phyloP scores from a whole-genome alignment of 2,113 vertebrate genomes.

The Poeciliopsis retropinna region DNA sequence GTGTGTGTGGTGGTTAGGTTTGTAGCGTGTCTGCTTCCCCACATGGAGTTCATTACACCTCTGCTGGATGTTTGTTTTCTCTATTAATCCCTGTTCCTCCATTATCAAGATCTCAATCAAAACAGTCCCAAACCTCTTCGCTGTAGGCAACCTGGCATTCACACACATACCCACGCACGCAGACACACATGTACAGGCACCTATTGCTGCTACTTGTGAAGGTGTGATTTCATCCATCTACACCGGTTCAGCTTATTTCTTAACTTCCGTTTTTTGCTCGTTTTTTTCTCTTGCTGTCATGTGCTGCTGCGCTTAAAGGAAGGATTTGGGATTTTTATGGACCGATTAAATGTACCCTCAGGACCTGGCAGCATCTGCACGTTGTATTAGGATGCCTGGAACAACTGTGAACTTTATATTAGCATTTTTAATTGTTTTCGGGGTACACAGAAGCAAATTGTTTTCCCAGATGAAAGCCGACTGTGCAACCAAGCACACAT shows the following conservation, averaged over 20 bases:
- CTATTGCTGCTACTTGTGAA: conserved; percentile 7
- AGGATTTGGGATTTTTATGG: conserved; percentile 15
- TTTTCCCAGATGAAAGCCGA: conserved; percentile 56
- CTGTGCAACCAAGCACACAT: conserved; percentile 39
- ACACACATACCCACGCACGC: conserved; percentile 29
- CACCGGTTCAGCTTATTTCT: conserved; percentile 3
- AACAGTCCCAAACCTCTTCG: conserved; percentile 69
- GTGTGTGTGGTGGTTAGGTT: conserved; percentile 9
- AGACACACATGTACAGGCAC: background rate
- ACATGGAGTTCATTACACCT: conserved; percentile 76
- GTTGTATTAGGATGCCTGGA: conserved; percentile 30
- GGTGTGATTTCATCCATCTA: conserved; percentile 4
- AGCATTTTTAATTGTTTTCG: conserved; percentile 47
- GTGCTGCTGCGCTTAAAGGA: background rate
- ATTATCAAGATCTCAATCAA: conserved; percentile 74
- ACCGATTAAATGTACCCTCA: conserved; percentile 1
- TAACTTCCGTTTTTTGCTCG: background rate
- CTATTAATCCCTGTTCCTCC: conserved; percentile 73
- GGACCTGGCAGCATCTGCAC: conserved; percentile 3
- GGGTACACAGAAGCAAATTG: conserved; percentile 57
- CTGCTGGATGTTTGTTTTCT: conserved; percentile 77
- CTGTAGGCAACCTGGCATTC: conserved; percentile 39
- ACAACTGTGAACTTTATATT: conserved; percentile 48
- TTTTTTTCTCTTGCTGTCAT: background rate
- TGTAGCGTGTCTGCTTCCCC: conserved; percentile 56